Evolutionary conservation across 2,888 invertebrate genomes (phyloP).

Genomic region (Apocheima hispidaria): DNA sequence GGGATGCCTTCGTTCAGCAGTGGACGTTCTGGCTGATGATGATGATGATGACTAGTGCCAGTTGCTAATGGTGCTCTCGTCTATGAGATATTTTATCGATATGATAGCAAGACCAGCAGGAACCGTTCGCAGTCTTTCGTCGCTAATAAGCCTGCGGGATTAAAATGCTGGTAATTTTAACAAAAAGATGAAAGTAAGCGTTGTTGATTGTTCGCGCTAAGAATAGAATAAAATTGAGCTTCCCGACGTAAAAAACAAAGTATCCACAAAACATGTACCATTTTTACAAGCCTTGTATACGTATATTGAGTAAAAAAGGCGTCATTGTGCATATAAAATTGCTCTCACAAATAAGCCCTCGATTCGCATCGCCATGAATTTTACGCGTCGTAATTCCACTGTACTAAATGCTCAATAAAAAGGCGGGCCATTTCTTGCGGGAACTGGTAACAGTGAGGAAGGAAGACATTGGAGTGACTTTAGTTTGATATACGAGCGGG

Average conservation of each 20-base stretch:
- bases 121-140: too few species aligned
- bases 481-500: slow-evolving; percentile 83
- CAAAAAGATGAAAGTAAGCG: background rate
- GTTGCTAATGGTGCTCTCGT: too few species aligned
- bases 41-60: too few species aligned
- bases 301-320: slow-evolving; percentile 32
- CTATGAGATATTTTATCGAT: too few species aligned
- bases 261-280: slow-evolving; percentile 15
- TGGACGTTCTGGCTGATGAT: too few species aligned
- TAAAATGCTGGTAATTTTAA: too few species aligned
- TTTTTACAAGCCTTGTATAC: slow-evolving; percentile 27
- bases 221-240: slow-evolving; percentile 30
- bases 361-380: slow-evolving; percentile 60
- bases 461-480: slow-evolving; percentile 85
- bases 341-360: slow-evolving; percentile 45
- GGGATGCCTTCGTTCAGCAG: too few species aligned
- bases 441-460: slow-evolving; percentile 77
- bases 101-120: too few species aligned
- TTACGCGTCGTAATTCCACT: slow-evolving; percentile 74
- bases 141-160: too few species aligned
- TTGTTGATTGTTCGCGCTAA: slow-evolving; percentile 14
- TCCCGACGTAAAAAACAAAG: slow-evolving; percentile 25
- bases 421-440: slow-evolving; percentile 74
- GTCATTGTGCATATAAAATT: slow-evolving; percentile 43
- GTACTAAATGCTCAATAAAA: slow-evolving; percentile 80